These are phyloP conservation scores for Eulemur mongoz DNA, from an alignment of 2,797 vertebrate species.

Conservation along the genomic window DNA sequence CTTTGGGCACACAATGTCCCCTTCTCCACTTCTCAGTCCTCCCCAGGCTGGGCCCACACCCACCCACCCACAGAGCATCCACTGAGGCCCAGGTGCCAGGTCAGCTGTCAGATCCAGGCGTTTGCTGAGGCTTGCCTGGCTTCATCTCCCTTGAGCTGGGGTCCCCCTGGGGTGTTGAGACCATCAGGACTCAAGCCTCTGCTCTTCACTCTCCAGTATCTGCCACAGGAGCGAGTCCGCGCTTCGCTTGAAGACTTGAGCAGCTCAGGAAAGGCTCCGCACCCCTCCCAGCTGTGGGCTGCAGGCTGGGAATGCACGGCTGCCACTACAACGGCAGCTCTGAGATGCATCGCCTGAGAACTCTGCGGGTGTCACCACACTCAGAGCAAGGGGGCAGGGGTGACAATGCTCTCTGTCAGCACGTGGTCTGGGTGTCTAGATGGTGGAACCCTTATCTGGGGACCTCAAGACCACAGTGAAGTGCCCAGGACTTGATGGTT, in stretches of 20 bases:
- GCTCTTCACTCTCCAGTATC: neutral
- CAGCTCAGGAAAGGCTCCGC: neutral
- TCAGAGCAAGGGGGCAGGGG: neutral
- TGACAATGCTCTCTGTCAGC: neutral
- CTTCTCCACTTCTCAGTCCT: neutral
- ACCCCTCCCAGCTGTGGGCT: neutral
- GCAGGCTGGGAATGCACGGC: neutral
- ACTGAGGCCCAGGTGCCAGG: too few species aligned
- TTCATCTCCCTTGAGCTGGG: neutral
- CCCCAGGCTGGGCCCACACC: neutral
- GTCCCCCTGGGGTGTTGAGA: neutral
- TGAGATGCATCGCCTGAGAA: neutral
- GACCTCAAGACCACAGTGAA: neutral
- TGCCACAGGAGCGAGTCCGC: neutral
- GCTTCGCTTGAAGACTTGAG: neutral
- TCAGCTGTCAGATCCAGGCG: accelerated
- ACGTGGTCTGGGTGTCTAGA: neutral
- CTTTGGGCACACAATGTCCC: neutral
- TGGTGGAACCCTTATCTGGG: neutral
- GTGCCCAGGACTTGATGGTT: neutral
- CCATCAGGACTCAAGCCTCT: neutral
- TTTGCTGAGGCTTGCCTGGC: neutral
- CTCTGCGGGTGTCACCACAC: neutral
- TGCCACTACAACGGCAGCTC: neutral
- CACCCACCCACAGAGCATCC: too few species aligned